Percentiles rank a stretch among this genome's conserved stretches.
Evolutionary conservation across 2,113 vertebrate genomes (phyloP).

Genomic region (Psettodes erumei): DNA sequence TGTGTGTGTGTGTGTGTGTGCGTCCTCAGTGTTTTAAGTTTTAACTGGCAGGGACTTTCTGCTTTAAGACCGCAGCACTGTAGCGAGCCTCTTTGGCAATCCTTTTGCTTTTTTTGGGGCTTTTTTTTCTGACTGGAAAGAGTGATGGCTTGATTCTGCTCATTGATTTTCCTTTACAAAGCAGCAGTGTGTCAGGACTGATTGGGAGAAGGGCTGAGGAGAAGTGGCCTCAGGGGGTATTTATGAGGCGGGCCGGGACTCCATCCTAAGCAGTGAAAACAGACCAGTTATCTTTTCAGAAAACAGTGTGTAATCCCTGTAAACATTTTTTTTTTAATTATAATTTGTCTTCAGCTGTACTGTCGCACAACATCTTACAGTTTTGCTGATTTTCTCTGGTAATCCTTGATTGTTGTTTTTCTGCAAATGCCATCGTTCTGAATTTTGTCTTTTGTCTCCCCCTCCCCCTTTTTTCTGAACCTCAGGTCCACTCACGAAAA

Average conservation of each 20-base stretch:
- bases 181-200: slow-evolving; percentile 66
- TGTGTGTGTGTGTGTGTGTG: neutral
- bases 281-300: slow-evolving; percentile 60
- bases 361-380: slow-evolving; percentile 38
- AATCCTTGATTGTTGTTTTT: slow-evolving; percentile 51
- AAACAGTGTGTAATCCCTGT: slow-evolving; percentile 39
- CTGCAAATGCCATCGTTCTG: slow-evolving; percentile 60
- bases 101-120: too few species aligned
- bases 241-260: slow-evolving; percentile 65
- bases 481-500: slow-evolving; percentile 93
- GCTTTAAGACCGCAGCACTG: slow-evolving; percentile 31
- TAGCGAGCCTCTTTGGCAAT: slow-evolving; percentile 49
- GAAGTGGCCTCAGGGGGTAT: slow-evolving; percentile 70
- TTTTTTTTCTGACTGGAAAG: slow-evolving; percentile 57
- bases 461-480: slow-evolving; percentile 78
- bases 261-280: slow-evolving; percentile 68
- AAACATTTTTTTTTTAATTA: too few species aligned
- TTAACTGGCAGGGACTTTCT: slow-evolving; percentile 10
- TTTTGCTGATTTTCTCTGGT: slow-evolving; percentile 48
- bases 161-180: slow-evolving; percentile 75
- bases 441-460: slow-evolving; percentile 78
- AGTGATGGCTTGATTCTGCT: slow-evolving; percentile 74
- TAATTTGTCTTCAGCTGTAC: slow-evolving; percentile 32
- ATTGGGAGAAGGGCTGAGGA: slow-evolving; percentile 65
- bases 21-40: neutral